Conservation (phyloP, 2,113 vertebrate species). For the Pandion haliaetus region DNA sequence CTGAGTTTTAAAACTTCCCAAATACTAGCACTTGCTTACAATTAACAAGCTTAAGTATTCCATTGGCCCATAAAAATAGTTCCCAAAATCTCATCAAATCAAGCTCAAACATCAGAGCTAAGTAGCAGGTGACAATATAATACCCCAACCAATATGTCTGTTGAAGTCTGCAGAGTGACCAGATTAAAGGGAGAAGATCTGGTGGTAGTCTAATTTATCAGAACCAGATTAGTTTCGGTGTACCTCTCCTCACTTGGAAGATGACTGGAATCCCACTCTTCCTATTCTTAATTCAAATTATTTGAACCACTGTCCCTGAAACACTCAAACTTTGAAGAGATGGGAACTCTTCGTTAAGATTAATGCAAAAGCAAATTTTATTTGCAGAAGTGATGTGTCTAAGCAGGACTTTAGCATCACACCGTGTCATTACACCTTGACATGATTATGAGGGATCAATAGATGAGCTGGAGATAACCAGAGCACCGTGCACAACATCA, state of each 20-base stretch:
- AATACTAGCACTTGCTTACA: not conserved
- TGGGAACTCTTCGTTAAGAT: not conserved
- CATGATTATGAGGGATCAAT: rapidly evolving
- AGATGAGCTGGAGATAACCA: not conserved
- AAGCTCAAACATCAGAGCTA: not conserved
- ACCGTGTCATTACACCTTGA: not conserved
- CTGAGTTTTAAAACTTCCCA: not conserved
- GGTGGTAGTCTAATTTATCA: not conserved
- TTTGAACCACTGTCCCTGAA: not conserved
- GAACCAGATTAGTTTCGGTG: not conserved
- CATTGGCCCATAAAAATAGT: not conserved
- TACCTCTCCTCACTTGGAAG: not conserved
- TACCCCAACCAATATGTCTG: not conserved
- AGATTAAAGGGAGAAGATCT: not conserved
- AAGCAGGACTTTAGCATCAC: not conserved
- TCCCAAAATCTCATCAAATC: not conserved
- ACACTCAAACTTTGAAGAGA: not conserved
- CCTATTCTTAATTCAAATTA: not conserved
- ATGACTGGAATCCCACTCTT: not conserved
- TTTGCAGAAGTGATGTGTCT: not conserved
- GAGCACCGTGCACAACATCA: not conserved
- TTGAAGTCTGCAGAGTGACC: not conserved
- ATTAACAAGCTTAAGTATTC: not conserved
- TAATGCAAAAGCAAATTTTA: not conserved
- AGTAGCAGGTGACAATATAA: not conserved